A percentile compares a stretch with the other conserved stretches of the same genome.
Conservation (phyloP, 53 echinoderm and acorn worm genomes). For the Echinarachnius parma region DNA sequence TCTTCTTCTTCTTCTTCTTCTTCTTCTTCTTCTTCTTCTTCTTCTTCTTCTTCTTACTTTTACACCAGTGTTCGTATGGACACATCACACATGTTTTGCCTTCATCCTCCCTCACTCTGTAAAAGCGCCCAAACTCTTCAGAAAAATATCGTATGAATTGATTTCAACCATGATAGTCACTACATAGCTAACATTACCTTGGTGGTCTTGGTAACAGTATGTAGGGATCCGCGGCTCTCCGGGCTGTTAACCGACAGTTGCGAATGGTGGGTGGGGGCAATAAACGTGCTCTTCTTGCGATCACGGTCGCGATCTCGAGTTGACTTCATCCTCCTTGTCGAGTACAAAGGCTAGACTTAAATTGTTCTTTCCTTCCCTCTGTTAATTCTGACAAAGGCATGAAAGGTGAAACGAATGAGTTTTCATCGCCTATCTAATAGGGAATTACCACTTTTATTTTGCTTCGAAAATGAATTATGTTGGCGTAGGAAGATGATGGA, state of each 20-base stretch:
- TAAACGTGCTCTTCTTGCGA: conserved; percentile 15
- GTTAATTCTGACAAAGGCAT: no score
- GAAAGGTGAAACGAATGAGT: no score
- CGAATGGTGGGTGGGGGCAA: neutral
- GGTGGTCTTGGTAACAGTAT: neutral
- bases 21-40: neutral
- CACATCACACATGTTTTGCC: neutral
- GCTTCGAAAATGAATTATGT: no score
- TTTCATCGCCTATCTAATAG: no score
- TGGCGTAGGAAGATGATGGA: no score
- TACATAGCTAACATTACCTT: conserved; percentile 25
- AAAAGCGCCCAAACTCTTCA: no score
- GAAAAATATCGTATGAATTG: no score
- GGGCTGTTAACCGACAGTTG: conserved; percentile 2
- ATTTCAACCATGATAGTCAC: no score
- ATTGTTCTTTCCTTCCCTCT: no score
- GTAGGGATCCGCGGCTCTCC: neutral
- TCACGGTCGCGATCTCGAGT: neutral
- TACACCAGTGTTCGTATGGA: no score
- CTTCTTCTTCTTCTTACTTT: neutral
- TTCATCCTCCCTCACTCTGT: neutral
- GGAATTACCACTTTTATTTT: no score
- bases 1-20: neutral
- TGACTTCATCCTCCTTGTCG: conserved; percentile 15
- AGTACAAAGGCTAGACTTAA: no score